Evolutionary conservation across 2,113 vertebrate species (phyloP).

Genomic region (Ranitomeya variabilis): DNA sequence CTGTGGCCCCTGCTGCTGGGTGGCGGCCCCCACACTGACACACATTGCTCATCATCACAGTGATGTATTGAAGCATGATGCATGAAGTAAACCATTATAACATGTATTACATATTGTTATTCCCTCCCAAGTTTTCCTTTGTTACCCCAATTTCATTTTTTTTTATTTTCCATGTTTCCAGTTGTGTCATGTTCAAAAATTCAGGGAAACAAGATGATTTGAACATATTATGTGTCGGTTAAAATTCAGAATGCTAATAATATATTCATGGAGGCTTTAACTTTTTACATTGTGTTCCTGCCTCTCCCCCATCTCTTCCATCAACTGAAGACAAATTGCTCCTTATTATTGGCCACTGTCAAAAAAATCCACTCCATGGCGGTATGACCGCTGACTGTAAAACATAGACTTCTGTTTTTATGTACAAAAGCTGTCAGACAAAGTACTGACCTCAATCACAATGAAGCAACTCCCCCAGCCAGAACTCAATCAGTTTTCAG

Average conservation of each 20-base stretch:
- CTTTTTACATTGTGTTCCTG: neutral
- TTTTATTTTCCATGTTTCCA: no score
- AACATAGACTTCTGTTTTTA: neutral
- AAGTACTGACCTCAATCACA: slow-evolving; percentile 42
- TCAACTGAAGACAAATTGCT: neutral
- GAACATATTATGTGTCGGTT: neutral
- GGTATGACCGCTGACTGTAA: neutral
- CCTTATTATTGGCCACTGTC: neutral
- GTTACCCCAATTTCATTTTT: neutral
- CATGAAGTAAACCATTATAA: no score
- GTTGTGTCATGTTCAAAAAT: neutral
- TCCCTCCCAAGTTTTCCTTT: neutral
- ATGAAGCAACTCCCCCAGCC: neutral
- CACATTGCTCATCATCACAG: no score
- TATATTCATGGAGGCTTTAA: neutral
- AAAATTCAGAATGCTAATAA: neutral
- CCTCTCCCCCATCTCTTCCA: neutral
- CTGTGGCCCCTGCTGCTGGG: no score
- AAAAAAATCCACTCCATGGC: neutral
- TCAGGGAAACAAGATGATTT: neutral
- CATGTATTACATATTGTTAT: no score
- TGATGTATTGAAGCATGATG: no score
- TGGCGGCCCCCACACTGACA: no score
- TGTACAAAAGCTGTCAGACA: slow-evolving; percentile 16
- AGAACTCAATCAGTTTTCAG: slow-evolving; percentile 36